Conservation (phyloP, 2,113 vertebrate genomes). For the Geococcyx californianus region DNA sequence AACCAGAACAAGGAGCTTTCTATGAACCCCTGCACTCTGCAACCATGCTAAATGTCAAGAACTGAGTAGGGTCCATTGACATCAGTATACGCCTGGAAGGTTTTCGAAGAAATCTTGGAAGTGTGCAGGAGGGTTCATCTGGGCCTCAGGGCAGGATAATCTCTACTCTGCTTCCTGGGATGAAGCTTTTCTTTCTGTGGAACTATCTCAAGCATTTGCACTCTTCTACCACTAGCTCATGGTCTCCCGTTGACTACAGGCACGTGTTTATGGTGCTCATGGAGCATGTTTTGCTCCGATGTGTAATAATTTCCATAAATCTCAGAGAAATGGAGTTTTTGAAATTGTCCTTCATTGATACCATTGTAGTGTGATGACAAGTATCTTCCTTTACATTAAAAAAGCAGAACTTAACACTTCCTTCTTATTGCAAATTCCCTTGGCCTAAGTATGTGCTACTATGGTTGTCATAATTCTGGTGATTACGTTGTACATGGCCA, state of each 20-base stretch:
- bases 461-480: fast-evolving
- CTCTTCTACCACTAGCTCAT: background rate
- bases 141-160: background rate
- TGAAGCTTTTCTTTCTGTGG: background rate
- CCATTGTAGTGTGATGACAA: background rate
- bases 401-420: fast-evolving
- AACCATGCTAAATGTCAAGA: background rate
- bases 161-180: background rate
- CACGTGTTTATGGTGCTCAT: background rate
- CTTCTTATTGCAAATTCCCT: background rate
- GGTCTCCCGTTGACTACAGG: background rate
- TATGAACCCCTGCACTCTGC: background rate
- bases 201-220: background rate
- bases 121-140: background rate
- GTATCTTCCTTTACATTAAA: background rate
- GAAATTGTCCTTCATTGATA: background rate
- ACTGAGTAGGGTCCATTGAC: background rate
- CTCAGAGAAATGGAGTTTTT: background rate
- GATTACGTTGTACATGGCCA: background rate
- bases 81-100: background rate
- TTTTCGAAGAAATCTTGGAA: background rate
- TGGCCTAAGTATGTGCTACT: background rate
- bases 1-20: background rate
- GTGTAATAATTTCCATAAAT: background rate
- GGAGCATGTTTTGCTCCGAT: background rate